phyloP scores from a whole-genome alignment of 23 tunicate species.

The Botrylloides violaceus region DNA sequence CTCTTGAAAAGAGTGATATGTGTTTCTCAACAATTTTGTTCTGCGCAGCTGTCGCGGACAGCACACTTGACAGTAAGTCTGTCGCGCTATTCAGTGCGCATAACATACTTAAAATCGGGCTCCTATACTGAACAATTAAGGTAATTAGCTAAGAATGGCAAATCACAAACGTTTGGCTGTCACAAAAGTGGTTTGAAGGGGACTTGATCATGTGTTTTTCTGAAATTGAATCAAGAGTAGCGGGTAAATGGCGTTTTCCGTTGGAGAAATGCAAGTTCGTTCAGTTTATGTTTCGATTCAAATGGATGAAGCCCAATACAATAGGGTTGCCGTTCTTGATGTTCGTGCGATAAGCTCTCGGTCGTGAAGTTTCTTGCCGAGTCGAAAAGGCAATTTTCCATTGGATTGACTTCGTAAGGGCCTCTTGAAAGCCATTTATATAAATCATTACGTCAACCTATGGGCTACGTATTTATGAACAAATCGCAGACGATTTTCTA shows the following conservation, averaged over 20 bases:
- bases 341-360: no score
- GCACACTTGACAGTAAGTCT: neutral
- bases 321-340: no score
- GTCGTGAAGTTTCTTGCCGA: neutral
- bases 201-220: neutral
- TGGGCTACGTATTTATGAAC: no score
- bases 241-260: slow-evolving; percentile 2
- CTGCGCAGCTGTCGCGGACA: slow-evolving; percentile 25
- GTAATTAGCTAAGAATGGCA: slow-evolving; percentile 16
- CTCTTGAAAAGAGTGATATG: neutral
- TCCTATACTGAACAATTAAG: slow-evolving; percentile 12
- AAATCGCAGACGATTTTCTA: no score
- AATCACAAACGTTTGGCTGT: slow-evolving; percentile 13
- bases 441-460: no score
- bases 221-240: neutral
- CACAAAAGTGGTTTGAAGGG: neutral
- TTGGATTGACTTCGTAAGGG: neutral
- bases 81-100: neutral
- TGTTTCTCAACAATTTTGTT: neutral
- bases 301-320: no score
- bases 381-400: neutral
- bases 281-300: neutral
- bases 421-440: no score
- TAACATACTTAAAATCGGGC: slow-evolving; percentile 1
- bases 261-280: neutral